Conservation (phyloP, 2,888 invertebrate genomes). For the Zootermopsis nevadensis region DNA sequence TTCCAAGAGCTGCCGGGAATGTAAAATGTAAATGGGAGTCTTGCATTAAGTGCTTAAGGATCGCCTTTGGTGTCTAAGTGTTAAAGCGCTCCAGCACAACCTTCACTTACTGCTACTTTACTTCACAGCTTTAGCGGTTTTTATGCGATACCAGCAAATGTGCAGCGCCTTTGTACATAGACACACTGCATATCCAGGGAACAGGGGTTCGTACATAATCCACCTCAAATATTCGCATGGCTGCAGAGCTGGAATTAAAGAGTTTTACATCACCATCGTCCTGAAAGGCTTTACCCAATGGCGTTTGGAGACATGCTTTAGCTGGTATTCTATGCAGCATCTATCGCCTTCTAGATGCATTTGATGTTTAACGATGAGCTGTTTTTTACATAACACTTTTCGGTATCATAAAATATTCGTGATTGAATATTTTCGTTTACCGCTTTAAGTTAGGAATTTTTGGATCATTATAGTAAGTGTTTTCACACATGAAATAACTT, state of each 20-base stretch:
- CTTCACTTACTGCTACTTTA: background rate
- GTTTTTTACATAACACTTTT: too few relatives aligned
- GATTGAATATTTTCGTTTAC: too few relatives aligned
- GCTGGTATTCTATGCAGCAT: too few relatives aligned
- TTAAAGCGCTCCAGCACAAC: background rate
- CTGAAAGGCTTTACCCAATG: background rate
- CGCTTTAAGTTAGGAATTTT: too few relatives aligned
- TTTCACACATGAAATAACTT: too few relatives aligned
- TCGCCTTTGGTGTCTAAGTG: background rate
- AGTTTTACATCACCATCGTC: background rate
- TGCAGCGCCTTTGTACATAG: background rate
- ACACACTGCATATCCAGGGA: background rate
- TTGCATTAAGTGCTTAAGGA: conserved; percentile 7
- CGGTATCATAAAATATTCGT: too few relatives aligned
- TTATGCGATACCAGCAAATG: background rate
- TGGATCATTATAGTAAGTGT: too few relatives aligned
- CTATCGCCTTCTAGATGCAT: too few relatives aligned
- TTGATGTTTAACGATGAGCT: too few relatives aligned
- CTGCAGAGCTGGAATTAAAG: background rate
- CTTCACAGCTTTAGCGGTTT: background rate
- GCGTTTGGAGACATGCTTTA: too few relatives aligned
- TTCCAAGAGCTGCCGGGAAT: background rate
- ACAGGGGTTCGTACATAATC: background rate
- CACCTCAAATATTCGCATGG: background rate
- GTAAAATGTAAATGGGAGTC: background rate